Conservation (phyloP, 2,797 vertebrate species). For the Fringilla coelebs region DNA sequence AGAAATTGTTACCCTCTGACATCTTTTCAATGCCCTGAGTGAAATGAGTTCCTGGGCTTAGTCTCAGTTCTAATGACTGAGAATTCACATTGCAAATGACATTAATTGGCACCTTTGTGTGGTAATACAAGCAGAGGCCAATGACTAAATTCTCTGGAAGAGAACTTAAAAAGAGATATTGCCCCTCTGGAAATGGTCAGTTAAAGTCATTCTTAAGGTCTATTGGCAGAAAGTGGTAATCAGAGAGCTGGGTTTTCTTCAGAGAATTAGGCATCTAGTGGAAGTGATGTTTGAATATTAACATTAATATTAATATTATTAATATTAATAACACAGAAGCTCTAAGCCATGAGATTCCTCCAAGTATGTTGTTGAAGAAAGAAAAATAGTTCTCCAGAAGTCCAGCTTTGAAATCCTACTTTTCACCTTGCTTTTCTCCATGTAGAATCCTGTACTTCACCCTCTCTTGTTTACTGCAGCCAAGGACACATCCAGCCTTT, state of each 20-base stretch:
- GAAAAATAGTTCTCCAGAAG: not conserved
- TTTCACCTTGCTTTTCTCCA: not conserved
- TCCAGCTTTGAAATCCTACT: not conserved
- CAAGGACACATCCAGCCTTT: not conserved
- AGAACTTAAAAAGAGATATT: not conserved
- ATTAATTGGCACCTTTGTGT: not conserved
- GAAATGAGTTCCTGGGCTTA: constrained; percentile 17
- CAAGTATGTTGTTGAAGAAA: not conserved
- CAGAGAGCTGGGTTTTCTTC: not conserved
- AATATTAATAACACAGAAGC: too few relatives aligned
- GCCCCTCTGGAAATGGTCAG: not conserved
- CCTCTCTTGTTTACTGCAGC: not conserved
- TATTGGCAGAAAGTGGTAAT: not conserved
- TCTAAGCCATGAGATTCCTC: not conserved
- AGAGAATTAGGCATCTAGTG: not conserved
- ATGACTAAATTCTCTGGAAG: not conserved
- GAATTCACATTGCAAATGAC: not conserved
- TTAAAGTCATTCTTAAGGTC: not conserved
- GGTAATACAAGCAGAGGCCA: not conserved
- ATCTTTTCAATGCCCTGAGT: not conserved
- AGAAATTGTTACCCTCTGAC: not conserved
- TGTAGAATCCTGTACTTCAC: not conserved
- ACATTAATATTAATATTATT: not conserved
- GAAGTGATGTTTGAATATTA: not conserved
- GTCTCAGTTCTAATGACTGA: not conserved